phyloP scores from a whole-genome alignment of 2,888 invertebrate species.

The Drosophila mayaguana region DNA sequence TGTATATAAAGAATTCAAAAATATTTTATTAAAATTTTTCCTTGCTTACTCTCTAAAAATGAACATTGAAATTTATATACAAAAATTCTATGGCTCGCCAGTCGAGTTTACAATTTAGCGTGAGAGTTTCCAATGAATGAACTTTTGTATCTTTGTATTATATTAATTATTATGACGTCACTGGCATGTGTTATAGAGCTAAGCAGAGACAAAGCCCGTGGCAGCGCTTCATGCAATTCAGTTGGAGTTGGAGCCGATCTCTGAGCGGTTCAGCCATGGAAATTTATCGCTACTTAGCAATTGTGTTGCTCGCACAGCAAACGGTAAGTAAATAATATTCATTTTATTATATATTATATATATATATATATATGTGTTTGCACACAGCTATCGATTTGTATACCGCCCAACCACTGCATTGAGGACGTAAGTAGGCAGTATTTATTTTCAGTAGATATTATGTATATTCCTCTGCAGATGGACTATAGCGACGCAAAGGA shows the following conservation, averaged over 20 bases:
- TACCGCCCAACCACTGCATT: slow-evolving; percentile 67
- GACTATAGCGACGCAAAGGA: slow-evolving; percentile 65
- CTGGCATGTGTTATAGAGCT: slow-evolving; percentile 19
- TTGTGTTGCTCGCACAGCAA: slow-evolving; percentile 20
- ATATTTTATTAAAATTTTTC: too few species aligned
- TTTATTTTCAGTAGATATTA: too few species aligned
- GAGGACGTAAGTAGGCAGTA: slow-evolving; percentile 67
- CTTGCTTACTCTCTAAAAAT: background rate
- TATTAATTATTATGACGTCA: slow-evolving; percentile 76
- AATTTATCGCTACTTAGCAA: slow-evolving; percentile 10
- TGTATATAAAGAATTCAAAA: too few species aligned
- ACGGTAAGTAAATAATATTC: slow-evolving; percentile 40
- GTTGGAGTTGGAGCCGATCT: slow-evolving; percentile 56
- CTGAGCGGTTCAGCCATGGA: slow-evolving; percentile 53
- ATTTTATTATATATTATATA: background rate
- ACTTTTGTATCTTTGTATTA: slow-evolving; percentile 37
- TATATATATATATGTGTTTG: background rate
- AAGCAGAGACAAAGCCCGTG: slow-evolving; percentile 35
- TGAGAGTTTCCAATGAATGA: slow-evolving; percentile 61
- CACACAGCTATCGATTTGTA: slow-evolving; percentile 60
- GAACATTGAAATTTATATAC: background rate
- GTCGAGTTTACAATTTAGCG: slow-evolving; percentile 34
- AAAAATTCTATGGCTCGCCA: slow-evolving; percentile 10
- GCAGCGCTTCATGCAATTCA: slow-evolving; percentile 26
- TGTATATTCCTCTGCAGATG: slow-evolving; percentile 53